Conservation (phyloP, 2,113 vertebrate genomes). For the Dascyllus trimaculatus region DNA sequence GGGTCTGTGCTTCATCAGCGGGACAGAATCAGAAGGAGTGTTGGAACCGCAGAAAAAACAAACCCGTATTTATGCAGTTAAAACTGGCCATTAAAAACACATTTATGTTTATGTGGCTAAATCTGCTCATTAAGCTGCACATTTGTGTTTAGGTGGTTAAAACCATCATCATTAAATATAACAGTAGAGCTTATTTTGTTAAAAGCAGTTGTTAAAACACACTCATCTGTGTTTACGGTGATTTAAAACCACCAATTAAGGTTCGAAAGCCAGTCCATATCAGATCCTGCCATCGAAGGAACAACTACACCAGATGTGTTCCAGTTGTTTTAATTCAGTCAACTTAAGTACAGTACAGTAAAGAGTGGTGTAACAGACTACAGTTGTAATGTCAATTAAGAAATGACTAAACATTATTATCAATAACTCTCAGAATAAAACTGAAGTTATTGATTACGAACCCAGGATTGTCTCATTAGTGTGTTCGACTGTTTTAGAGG, state of each 20-base stretch:
- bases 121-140: slow-evolving; percentile 61
- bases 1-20: slow-evolving; percentile 73
- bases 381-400: background rate
- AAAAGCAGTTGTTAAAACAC: slow-evolving; percentile 49
- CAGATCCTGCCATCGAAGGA: slow-evolving; percentile 30
- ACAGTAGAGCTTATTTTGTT: slow-evolving; percentile 40
- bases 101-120: slow-evolving; percentile 55
- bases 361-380: background rate
- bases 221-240: slow-evolving; percentile 50
- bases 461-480: no score
- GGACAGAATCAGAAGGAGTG: slow-evolving; percentile 62
- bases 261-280: slow-evolving; percentile 32
- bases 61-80: slow-evolving; percentile 56
- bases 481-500: no score
- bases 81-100: slow-evolving; percentile 56
- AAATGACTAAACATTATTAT: background rate
- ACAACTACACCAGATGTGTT: background rate
- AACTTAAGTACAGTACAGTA: background rate
- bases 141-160: slow-evolving; percentile 37
- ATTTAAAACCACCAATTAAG: slow-evolving; percentile 59
- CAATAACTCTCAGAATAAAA: background rate
- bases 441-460: background rate
- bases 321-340: background rate
- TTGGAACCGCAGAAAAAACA: slow-evolving; percentile 57
- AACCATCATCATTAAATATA: slow-evolving; percentile 47